These are phyloP conservation scores for Andrena bicolor DNA, from an alignment of 2,888 invertebrate genomes.

Conservation along the genomic window DNA sequence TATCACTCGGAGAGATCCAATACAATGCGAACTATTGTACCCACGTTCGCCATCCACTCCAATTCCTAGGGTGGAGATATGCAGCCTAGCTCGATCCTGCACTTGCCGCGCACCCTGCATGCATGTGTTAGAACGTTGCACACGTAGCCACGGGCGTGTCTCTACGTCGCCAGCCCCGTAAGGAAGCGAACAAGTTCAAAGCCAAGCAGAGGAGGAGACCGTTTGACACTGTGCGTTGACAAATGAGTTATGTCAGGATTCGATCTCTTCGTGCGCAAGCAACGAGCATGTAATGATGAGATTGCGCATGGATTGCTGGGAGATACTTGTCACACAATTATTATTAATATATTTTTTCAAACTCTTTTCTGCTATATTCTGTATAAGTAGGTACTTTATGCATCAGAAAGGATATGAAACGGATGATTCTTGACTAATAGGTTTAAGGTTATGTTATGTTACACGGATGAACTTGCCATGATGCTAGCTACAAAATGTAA, in stretches of 20 bases:
- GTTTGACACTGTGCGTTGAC: neutral
- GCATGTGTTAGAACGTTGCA: constrained; percentile 47
- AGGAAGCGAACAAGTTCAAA: constrained; percentile 29
- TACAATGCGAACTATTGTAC: constrained; percentile 76
- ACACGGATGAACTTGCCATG: too few species aligned
- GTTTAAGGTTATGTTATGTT: too few species aligned
- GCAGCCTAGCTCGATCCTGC: constrained; percentile 65
- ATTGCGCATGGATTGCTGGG: too few species aligned
- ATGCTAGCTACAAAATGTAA: too few species aligned
- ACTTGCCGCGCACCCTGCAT: constrained; percentile 53
- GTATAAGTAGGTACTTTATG: too few species aligned
- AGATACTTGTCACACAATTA: neutral
- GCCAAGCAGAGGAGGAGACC: constrained; percentile 4
- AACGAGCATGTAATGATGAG: neutral
- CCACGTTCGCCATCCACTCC: constrained; percentile 75
- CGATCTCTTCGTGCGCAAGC: neutral
- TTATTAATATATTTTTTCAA: neutral
- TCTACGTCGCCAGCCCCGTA: constrained; percentile 14
- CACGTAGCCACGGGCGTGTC: constrained; percentile 22
- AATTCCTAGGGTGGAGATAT: constrained; percentile 73
- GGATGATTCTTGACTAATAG: too few species aligned
- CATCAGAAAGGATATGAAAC: too few species aligned
- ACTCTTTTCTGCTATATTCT: too few species aligned
- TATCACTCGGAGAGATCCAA: constrained; percentile 74
- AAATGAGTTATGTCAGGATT: constrained; percentile 1